A percentile compares a stretch with the other conserved stretches of the same genome.
Conservation (phyloP, 1,140 invertebrate genomes). For the Heliothis virescens region DNA sequence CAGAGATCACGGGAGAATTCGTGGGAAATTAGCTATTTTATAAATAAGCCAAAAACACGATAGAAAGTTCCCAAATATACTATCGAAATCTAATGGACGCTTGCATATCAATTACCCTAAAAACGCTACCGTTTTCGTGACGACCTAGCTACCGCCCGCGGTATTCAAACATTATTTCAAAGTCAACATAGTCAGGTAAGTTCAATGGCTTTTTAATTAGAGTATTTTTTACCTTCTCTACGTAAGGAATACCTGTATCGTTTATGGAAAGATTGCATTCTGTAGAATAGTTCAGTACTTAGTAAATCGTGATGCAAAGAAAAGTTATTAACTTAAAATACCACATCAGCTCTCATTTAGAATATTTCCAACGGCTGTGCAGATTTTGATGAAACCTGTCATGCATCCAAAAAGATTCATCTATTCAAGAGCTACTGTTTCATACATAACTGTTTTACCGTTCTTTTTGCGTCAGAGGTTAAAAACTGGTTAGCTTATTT, state of each 20-base stretch:
- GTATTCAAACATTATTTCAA: constrained; percentile 15
- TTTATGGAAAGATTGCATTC: constrained; percentile 27
- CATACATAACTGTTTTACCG: too few species aligned
- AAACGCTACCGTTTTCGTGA: neutral
- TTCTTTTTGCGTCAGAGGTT: too few species aligned
- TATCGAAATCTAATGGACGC: neutral
- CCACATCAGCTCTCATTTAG: too few species aligned
- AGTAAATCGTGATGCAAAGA: neutral
- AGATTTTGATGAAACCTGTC: too few species aligned
- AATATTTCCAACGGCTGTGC: too few species aligned
- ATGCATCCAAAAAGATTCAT: too few species aligned
- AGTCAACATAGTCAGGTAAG: neutral
- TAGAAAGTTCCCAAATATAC: too few species aligned
- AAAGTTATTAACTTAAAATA: neutral
- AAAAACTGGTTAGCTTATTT: too few species aligned
- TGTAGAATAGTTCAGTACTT: neutral
- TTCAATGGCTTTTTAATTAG: constrained; percentile 41
- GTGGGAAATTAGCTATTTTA: too few species aligned
- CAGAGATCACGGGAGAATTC: too few species aligned
- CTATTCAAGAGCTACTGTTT: too few species aligned
- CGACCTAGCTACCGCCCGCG: neutral
- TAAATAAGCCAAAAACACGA: too few species aligned
- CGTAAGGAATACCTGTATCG: neutral
- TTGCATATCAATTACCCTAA: neutral
- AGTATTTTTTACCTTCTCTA: constrained; percentile 22